A percentile compares a stretch with the other conserved stretches of the same genome.
Evolutionary conservation across 2,113 vertebrate genomes (phyloP).

Genomic region (Psittacara wagleri): DNA sequence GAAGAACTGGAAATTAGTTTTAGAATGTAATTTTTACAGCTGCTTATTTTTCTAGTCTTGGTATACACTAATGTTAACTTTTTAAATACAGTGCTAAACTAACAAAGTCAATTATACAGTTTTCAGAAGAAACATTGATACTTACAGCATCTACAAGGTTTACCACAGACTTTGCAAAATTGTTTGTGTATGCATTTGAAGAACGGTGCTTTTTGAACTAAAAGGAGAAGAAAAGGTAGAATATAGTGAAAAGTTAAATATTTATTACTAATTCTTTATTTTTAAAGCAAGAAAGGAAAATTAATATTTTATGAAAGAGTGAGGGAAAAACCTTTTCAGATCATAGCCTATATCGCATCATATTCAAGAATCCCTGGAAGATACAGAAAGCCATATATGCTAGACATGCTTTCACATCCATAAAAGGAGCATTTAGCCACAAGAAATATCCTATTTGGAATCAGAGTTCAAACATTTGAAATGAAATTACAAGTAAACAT

Average conservation of each 20-base stretch:
- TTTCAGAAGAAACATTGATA: slow-evolving; percentile 54
- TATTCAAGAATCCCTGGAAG: not conserved
- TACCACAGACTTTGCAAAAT: slow-evolving; percentile 96
- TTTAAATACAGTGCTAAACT: not conserved
- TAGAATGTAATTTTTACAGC: not conserved
- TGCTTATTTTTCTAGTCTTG: not conserved
- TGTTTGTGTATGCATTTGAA: slow-evolving; percentile 81
- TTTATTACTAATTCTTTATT: not conserved
- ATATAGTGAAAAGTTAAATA: slow-evolving; percentile 12
- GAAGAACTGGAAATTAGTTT: not conserved
- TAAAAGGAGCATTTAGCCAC: not conserved
- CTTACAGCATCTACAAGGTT: slow-evolving; percentile 97
- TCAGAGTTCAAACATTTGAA: not conserved
- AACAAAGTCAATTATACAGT: not conserved
- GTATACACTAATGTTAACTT: not conserved
- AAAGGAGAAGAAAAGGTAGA: slow-evolving; percentile 30
- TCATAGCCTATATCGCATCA: not conserved
- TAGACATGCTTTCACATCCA: not conserved
- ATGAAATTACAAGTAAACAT: not conserved
- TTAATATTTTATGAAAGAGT: not conserved
- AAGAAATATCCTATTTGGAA: not conserved
- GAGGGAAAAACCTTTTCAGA: not conserved
- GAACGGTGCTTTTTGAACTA: slow-evolving; percentile 89
- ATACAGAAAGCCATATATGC: not conserved
- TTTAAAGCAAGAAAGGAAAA: not conserved